phyloP scores from a whole-genome alignment of 2,888 invertebrate species.

The Torymus tubicola region DNA sequence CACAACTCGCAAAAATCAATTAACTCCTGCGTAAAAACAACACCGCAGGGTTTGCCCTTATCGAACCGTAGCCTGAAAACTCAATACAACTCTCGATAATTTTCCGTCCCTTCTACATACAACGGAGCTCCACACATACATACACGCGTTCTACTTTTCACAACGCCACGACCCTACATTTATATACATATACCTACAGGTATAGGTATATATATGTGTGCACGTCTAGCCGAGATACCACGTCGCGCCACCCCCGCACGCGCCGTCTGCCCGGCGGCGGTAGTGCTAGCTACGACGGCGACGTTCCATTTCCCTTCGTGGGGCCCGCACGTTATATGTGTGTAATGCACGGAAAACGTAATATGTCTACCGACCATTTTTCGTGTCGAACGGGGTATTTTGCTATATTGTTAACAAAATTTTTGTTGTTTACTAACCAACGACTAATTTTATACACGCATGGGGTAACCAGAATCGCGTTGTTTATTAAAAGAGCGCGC shows the following conservation, averaged over 20 bases:
- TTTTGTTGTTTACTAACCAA: background rate
- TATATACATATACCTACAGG: too few relatives aligned
- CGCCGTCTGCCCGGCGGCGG: background rate
- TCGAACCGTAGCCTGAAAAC: too few relatives aligned
- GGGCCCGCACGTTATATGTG: background rate
- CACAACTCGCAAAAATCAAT: too few relatives aligned
- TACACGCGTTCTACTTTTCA: background rate
- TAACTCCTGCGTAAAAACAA: too few relatives aligned
- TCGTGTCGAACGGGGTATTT: background rate
- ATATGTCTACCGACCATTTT: conserved; percentile 6
- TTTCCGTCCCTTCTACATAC: too few relatives aligned
- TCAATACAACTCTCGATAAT: too few relatives aligned
- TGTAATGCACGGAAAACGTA: background rate
- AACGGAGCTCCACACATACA: too few relatives aligned
- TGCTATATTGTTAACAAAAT: too few relatives aligned
- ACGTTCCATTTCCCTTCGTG: conserved; percentile 31
- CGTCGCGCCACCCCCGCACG: background rate
- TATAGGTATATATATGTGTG: too few relatives aligned
- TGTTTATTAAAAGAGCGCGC: too few relatives aligned
- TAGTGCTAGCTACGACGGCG: background rate
- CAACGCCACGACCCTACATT: background rate
- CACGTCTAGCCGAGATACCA: conserved; percentile 7
- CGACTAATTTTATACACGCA: background rate
- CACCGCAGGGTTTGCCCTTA: too few relatives aligned
- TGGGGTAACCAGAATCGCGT: too few relatives aligned